Base-by-base conservation (phyloP, 2,113 vertebrate species). In the Nymphicus hollandicus region DNA sequence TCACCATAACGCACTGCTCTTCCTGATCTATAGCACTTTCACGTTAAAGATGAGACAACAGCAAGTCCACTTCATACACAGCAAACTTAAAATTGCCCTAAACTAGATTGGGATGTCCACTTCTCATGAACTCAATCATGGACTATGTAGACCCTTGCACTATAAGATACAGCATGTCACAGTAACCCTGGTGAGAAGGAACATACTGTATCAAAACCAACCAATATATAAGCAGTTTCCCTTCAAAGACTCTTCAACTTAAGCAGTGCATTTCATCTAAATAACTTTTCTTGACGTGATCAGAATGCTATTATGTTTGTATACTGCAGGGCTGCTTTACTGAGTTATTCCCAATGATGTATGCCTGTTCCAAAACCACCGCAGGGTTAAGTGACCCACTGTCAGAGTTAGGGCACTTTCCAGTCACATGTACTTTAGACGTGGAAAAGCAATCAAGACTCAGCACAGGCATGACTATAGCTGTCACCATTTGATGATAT, bases 391-490 rank as follows among this genome's bases (percentile, higher is more conserved):
- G 44, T 84, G 86, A 91, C 69, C 61, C 43, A 55, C 43, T 1
- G 3, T 17, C 68, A 69, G 16, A 63, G 33, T 33, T 77, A 66
- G 18, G 47, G 55, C 35, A 61, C 65, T 76, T 79, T 80, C 69
- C 47, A 87, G 65, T 94, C 95, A 95, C 83, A 56, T 44, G 80
- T 13, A 16, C 50, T 89, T 86, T 74, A 88, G 72, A 74, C 47
- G 74, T 78, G 61, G 88, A 91, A 90, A 88, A 88, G 33, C 90
- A 91, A 94, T 69, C 29, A 74, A 74, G 69, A 68, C 52, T 84
- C 58, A 78, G 61, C 64, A 70, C 47, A 96, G 35, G 49, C 76
- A 79, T 5, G 20, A 60, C 29, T 86, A 55, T 58, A 63, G 74
- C 71, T 91, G 60, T 86, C 86, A 84, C 35, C 17, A 60, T 71